Percentiles rank a stretch among this genome's conserved stretches.
phyloP scores from a whole-genome alignment of 2,113 vertebrate species.

The Uria lomvia region DNA sequence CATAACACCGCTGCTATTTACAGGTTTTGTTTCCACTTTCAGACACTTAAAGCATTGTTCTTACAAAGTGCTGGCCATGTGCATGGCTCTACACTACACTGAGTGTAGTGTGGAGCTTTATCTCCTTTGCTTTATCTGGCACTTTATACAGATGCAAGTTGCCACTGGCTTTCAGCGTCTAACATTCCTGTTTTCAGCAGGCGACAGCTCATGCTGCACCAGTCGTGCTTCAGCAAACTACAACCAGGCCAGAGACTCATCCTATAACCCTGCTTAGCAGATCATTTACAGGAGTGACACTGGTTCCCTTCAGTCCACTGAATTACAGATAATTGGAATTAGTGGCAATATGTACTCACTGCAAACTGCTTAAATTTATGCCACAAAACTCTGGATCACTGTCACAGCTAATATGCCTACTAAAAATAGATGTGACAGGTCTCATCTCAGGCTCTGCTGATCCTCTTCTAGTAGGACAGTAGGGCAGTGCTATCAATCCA shows the following conservation, averaged over 20 bases:
- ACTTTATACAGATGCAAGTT: not conserved
- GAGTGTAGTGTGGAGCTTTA: not conserved
- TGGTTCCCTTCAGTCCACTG: not conserved
- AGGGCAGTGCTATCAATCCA: not conserved
- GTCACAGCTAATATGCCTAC: not conserved
- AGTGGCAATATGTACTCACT: not conserved
- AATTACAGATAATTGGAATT: constrained; percentile 18
- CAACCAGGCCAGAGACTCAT: not conserved
- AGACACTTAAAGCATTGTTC: not conserved
- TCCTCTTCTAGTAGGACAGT: not conserved
- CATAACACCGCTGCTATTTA: not conserved
- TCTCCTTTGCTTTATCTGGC: not conserved
- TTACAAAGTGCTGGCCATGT: not conserved
- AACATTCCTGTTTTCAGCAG: not conserved
- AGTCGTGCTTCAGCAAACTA: not conserved
- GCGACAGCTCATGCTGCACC: not conserved
- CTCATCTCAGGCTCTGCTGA: not conserved
- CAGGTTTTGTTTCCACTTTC: not conserved
- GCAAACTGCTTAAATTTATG: constrained; percentile 15
- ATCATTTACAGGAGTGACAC: not conserved
- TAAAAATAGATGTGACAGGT: not conserved
- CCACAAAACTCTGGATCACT: not conserved
- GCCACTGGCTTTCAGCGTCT: not conserved
- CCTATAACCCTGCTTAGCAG: not conserved
- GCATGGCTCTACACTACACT: not conserved